These are phyloP conservation scores for Anabas testudineus DNA, from an alignment of 2,797 vertebrate species.

Conservation along the genomic window DNA sequence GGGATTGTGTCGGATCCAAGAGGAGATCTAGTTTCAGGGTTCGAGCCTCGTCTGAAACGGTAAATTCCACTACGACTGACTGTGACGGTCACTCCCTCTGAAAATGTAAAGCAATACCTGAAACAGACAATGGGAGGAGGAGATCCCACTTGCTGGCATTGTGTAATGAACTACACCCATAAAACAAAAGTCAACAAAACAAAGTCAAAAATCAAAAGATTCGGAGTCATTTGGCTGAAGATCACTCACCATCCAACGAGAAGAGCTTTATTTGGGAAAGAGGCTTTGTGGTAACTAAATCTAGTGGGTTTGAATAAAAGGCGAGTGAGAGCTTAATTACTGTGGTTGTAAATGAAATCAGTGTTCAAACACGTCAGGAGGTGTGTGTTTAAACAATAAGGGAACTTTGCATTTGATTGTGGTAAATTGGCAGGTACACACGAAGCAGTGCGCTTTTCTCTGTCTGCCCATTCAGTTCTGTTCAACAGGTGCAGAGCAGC, in stretches of 20 bases:
- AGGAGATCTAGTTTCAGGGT: background rate
- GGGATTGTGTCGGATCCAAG: background rate
- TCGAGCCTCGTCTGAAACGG: conserved; percentile 11
- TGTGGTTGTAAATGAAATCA: background rate
- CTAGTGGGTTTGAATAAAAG: background rate
- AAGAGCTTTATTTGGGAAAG: background rate
- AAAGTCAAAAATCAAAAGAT: background rate
- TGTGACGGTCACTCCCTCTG: conserved; percentile 32
- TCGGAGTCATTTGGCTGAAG: background rate
- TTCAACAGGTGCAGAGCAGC: background rate
- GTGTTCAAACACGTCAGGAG: background rate
- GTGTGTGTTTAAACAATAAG: conserved; percentile 1
- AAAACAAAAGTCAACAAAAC: too few relatives aligned
- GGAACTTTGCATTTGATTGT: background rate
- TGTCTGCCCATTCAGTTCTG: background rate
- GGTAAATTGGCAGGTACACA: background rate
- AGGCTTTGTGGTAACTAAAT: background rate
- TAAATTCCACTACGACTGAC: conserved; percentile 31
- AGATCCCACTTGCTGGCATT: background rate
- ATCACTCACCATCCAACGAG: background rate
- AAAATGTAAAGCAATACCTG: background rate
- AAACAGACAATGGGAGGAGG: conserved; percentile 13
- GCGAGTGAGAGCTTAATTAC: background rate
- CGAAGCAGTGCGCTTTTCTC: background rate
- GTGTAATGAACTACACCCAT: conserved; percentile 14